Evolutionary conservation across 2,888 invertebrate species (phyloP).

Genomic region (Rhimphoctona megacephalus): DNA sequence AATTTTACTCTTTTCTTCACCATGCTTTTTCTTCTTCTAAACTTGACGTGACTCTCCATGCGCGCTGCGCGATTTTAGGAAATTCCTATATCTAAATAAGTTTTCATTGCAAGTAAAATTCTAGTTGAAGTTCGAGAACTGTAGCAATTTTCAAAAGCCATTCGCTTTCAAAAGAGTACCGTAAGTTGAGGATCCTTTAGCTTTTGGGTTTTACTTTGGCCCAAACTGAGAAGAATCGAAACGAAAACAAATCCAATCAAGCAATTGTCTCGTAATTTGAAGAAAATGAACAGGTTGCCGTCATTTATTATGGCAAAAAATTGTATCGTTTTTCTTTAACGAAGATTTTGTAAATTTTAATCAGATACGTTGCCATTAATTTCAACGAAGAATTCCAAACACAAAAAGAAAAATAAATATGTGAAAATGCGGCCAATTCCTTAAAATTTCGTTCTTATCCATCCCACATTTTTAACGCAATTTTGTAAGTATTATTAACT

Average conservation of each 20-base stretch:
- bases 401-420: too few species aligned
- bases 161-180: neutral
- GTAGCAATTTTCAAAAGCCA: neutral
- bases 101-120: neutral
- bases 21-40: neutral
- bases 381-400: neutral
- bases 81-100: neutral
- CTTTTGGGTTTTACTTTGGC: neutral
- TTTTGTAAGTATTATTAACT: too few species aligned
- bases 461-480: too few species aligned
- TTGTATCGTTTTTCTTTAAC: too few species aligned
- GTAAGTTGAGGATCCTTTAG: neutral
- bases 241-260: neutral
- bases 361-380: neutral
- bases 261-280: neutral
- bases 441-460: too few species aligned
- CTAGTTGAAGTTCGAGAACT: neutral
- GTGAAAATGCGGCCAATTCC: too few species aligned
- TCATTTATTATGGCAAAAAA: too few species aligned
- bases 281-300: neutral
- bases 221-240: neutral
- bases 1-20: neutral
- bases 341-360: neutral
- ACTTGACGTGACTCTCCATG: neutral
- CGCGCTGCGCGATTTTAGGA: slow-evolving; percentile 2